Conservation (phyloP, 2,888 invertebrate genomes). For the Drosophila affinis region DNA sequence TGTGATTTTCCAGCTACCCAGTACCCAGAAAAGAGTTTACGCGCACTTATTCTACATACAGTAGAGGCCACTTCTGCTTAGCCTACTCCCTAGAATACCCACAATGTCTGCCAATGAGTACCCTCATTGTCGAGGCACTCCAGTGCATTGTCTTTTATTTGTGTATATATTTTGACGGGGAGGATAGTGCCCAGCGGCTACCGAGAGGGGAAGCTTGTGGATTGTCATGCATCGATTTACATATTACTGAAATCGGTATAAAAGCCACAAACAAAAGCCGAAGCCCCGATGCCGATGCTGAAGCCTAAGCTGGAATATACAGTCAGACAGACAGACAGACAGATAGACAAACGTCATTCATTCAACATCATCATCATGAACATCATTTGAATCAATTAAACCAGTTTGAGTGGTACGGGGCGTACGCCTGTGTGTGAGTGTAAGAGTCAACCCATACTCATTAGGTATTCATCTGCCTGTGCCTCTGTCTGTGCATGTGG, state of each 20-base stretch:
- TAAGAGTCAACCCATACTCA: conserved; percentile 54
- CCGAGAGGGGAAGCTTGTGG: conserved; percentile 4
- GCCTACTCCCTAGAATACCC: too few species aligned
- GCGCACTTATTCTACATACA: not conserved
- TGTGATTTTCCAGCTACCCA: conserved; percentile 60
- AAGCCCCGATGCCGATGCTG: conserved; percentile 10
- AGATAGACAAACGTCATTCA: conserved; percentile 65
- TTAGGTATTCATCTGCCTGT: conserved; percentile 49
- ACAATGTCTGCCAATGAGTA: not conserved
- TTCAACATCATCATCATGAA: conserved; percentile 48
- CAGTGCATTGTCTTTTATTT: not conserved
- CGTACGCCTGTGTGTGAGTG: conserved; percentile 30
- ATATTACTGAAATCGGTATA: conserved; percentile 50
- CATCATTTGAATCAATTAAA: conserved; percentile 75
- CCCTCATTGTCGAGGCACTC: not conserved
- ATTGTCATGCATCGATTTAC: conserved; percentile 68
- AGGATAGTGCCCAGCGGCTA: conserved; percentile 6
- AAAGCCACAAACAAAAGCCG: conserved; percentile 46
- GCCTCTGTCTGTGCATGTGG: not conserved
- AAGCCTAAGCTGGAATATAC: conserved; percentile 13
- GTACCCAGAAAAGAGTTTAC: not conserved
- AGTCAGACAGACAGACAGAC: conserved; percentile 34
- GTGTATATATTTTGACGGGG: conserved; percentile 28
- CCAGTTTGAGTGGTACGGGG: conserved; percentile 42
- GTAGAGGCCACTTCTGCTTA: too few species aligned